Base-by-base conservation (phyloP, 2,113 vertebrate species). In the Puffinus mauretanicus region DNA sequence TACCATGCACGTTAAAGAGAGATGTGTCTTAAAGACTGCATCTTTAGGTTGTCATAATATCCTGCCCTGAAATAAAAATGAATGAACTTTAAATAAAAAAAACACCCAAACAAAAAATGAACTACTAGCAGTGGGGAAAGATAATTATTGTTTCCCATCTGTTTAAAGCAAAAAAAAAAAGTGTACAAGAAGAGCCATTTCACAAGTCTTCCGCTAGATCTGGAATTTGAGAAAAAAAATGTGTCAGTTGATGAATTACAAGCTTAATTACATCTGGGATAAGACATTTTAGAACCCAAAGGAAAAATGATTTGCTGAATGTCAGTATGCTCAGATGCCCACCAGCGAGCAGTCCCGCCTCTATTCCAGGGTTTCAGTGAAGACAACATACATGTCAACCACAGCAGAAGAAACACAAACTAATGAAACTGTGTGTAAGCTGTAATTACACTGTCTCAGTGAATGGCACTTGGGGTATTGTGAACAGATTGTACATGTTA, bases 381-480 rank as follows among this genome's bases (percentile, higher is more conserved):
- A 97, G 97, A 92, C 91, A 91, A 96, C 92, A 96, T 89, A 87
- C 79, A 95, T 93, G 94, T 96, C 94, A 97, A 76, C 93, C 96
- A 90, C 96, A 97, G 92, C 3, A 95, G 87, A 97, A 95, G 94
- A 94, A 97, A 96, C 75, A 69, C 88, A 40, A 65, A 94, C 94
- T 97, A 96, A 96, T 86, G 96, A 97, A 95, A 97, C 91, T 49
- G 32, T 66, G 34, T 60, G 61, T 90, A 95, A 97, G 96, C 96
- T 96, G 96, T 98, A 98, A 98, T 98, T 97, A 98, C 96, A 96
- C 75, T 96, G 84, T 96, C 94, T 93, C 95, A 78, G 46, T 72
- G 66, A 95, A 96, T 95, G 91, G 96, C 57, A 77, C 78, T 73
- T 51, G n/a, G 89, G 95, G 88, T 90, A 92, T 90, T 83, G 65